Evolutionary conservation across 2,888 invertebrate genomes (phyloP), one percentile per base, ranked within the genome.

Genomic region (Xestia ashworthii): DNA sequence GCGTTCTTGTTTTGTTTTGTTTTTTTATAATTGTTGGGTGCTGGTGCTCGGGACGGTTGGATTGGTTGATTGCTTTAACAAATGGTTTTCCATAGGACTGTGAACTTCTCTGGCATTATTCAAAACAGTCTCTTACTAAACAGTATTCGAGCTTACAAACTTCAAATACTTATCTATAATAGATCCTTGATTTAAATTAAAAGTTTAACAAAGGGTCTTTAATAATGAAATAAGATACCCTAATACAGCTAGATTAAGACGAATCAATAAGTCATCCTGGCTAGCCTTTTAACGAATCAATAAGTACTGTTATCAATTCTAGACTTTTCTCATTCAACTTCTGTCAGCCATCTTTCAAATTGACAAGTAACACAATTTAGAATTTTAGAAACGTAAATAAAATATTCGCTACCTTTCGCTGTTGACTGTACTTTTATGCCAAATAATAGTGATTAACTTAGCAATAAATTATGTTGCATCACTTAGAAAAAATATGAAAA

Each of bases 1-100:
- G 50, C n/a, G 58, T 55, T 64, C 50, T 25, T 66, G 68, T 67
- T 79, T 68, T 80, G 50, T 80, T 69, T 76, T 80, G 38, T 41
- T 80, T 41, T 65, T 71, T 71, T 78, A 55, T 22, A 50, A 32
- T 55, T 38, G 46, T 58, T 22, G 11, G 32, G 6, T 16, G 5
- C 53, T 64, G 32, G 32, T 60, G n/a, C n/a, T 14, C 3, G 50
- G 41, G 16, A 41, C 9, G 5, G 14, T 76, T 41, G 6, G 22
- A 71, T 50, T 66, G 4, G n/a, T 6, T 67, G 11, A 55, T 53
- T n/a, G 5, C 32, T 6, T 16, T 65, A 75, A 4, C 1, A 8
- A 3, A n/a, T 16, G 22, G 16, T 44, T 1, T 22, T 53, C 6
- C 11, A 32, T 62, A 11, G 19, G 38, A 38, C 32, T 32, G 60